A percentile compares a stretch with the other conserved stretches of the same genome.
Evolutionary conservation across 2,113 vertebrate species (phyloP).

Genomic region (Myotis lucifugus): DNA sequence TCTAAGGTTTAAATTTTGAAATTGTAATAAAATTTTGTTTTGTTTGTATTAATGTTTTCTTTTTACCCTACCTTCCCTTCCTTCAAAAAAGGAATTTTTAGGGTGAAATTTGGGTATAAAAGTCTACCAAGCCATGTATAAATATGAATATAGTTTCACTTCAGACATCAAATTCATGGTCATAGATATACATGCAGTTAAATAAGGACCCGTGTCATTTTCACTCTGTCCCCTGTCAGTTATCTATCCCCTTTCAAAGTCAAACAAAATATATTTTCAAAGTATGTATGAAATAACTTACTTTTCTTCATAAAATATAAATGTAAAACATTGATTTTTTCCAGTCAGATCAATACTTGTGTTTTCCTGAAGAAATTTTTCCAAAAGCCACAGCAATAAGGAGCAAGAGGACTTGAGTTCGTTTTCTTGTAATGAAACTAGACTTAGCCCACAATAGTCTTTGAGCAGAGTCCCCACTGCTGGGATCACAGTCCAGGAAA

Average conservation of each 20-base stretch:
- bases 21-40: constrained; percentile 51
- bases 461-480: background rate
- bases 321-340: constrained; percentile 64
- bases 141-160: background rate
- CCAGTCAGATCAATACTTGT: constrained; percentile 28
- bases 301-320: constrained; percentile 44
- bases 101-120: background rate
- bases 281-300: constrained; percentile 14
- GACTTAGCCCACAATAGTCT: background rate
- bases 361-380: constrained; percentile 45
- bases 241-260: background rate
- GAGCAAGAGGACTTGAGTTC: background rate
- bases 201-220: background rate
- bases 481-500: background rate
- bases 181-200: background rate
- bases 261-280: constrained; percentile 11
- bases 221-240: background rate
- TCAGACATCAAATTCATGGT: rapidly evolving
- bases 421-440: background rate
- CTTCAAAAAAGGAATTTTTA: background rate
- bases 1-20: background rate
- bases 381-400: background rate
- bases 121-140: background rate
- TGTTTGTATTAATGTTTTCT: background rate
- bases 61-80: background rate